These are phyloP conservation scores for Punctoribates punctum DNA, from an alignment of 2,888 invertebrate genomes.

Conservation along the genomic window DNA sequence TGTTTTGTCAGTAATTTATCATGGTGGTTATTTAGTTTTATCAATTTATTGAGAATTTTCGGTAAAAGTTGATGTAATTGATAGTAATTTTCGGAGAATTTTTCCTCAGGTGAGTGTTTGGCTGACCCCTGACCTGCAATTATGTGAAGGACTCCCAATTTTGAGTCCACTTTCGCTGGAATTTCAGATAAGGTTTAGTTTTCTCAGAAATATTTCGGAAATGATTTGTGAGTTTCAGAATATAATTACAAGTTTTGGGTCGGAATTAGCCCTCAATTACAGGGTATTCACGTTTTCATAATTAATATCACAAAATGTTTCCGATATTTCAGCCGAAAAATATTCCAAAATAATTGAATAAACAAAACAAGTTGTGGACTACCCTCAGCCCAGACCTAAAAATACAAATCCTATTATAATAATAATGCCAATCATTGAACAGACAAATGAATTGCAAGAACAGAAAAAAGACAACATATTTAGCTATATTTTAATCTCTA, in stretches of 20 bases:
- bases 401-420: not conserved
- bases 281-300: not conserved
- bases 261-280: not conserved
- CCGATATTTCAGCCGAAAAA: not conserved
- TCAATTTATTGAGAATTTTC: too few species aligned
- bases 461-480: not conserved
- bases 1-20: too few species aligned
- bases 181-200: not conserved
- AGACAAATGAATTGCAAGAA: not conserved
- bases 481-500: not conserved
- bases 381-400: not conserved
- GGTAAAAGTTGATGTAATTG: too few species aligned
- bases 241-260: not conserved
- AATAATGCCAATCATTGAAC: not conserved
- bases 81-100: too few species aligned
- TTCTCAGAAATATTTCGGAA: not conserved
- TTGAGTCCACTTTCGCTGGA: not conserved
- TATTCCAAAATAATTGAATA: not conserved
- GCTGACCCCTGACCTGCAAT: too few species aligned
- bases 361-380: not conserved
- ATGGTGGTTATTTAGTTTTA: too few species aligned
- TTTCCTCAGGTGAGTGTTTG: too few species aligned
- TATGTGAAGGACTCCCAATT: not conserved
- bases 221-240: not conserved
- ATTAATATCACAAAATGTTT: not conserved